Evolutionary conservation across 2,888 invertebrate genomes (phyloP), one percentile per base, ranked within the genome.

Genomic region (Andrena flavipes): DNA sequence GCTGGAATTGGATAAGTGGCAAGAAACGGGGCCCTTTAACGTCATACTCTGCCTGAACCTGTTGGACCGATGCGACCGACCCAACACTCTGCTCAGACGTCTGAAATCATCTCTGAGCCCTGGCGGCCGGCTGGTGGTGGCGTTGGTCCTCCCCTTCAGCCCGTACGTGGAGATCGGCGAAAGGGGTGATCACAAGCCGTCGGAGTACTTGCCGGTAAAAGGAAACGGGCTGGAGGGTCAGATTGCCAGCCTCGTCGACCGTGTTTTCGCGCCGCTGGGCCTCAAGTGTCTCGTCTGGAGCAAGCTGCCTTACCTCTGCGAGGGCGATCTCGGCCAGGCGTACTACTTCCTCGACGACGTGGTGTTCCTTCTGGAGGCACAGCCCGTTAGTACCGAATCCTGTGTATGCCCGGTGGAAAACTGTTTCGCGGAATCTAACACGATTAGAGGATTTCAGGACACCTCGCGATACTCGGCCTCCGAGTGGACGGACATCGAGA

Each of bases 271-370:
- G 33, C 96, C 96, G 0, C 94, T 95, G 68, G 97, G 97, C 3
- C 98, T 98, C 93, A 95, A 96, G 76, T 95, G 99, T 56, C 95
- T 97, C 64, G 95, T 96, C 5, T 99, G 99, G 98, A 96, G 98
- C 13, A 96, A 98, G 90, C 96, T 99, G 59, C 99, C 99, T 0
- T 99, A 99, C 93, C 95, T 99, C 54, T 99, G 99, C 94, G 99
- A 99, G 94, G 99, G 99, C 0, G 99, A 99, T 94, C 95, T 99
- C 86, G 96, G 97, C 64, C 98, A 98, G 94, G 97, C 98, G 0
- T 98, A 97, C 94, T 99, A 99, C 94, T 98, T 98, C 96, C 95
- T 99, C 67, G 97, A 97, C 89, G 99, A 99, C 94, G 97, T 97
- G 30, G 95, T 99, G n/a, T 98, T 98, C 92, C 96, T 98, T 59